Evolutionary conservation across 2,888 invertebrate genomes (phyloP).

Genomic region (Epsilonema sp.): DNA sequence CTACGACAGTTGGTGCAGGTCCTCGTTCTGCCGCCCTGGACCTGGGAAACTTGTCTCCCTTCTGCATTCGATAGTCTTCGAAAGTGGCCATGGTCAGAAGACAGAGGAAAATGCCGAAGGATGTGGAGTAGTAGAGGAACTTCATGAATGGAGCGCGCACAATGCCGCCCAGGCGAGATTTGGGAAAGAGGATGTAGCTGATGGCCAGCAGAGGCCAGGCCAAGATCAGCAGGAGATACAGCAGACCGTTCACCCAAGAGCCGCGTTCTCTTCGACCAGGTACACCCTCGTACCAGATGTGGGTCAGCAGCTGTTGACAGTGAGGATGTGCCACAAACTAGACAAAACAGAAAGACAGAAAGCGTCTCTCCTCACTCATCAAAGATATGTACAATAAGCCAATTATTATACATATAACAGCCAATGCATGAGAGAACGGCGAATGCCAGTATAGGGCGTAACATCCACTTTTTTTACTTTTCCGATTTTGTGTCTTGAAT

Average conservation of each 20-base stretch:
- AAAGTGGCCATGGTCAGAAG: conserved; percentile 35
- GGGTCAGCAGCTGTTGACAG: conserved; percentile 39
- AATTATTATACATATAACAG: too few relatives aligned
- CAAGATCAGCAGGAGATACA: conserved; percentile 35
- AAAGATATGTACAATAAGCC: too few relatives aligned
- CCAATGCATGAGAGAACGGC: too few relatives aligned
- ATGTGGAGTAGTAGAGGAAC: conserved; percentile 39
- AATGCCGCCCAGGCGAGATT: conserved; percentile 33
- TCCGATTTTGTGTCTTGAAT: too few relatives aligned
- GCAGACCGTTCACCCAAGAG: conserved; percentile 31
- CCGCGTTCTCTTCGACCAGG: conserved; percentile 36
- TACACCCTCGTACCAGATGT: conserved; percentile 39
- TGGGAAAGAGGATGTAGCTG: conserved; percentile 27
- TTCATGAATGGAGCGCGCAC: conserved; percentile 40
- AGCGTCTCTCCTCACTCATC: too few relatives aligned
- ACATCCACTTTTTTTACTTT: too few relatives aligned
- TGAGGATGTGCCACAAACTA: conserved; percentile 41
- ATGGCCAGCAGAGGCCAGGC: conserved; percentile 34
- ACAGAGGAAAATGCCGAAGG: conserved; percentile 38
- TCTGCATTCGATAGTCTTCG: conserved; percentile 20
- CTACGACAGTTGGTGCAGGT: conserved; percentile 36
- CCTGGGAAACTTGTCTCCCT: conserved; percentile 16
- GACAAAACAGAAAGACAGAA: too few relatives aligned
- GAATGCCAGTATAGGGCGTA: too few relatives aligned
- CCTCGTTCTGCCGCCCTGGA: conserved; percentile 31